Percentiles rank a stretch among this genome's conserved stretches.
phyloP scores from a whole-genome alignment of 2,888 invertebrate species.

The Nebria salina region DNA sequence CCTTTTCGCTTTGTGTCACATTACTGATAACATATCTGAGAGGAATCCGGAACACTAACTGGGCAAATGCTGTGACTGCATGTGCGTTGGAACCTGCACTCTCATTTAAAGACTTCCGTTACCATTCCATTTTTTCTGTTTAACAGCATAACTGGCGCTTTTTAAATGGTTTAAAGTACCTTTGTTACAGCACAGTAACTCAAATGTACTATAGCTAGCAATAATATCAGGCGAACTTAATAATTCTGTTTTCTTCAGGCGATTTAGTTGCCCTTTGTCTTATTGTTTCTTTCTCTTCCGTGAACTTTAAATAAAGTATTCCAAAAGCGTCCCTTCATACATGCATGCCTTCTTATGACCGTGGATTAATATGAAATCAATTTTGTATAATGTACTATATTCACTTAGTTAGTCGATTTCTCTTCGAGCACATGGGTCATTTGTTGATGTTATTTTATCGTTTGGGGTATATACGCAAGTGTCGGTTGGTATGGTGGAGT shows the following conservation, averaged over 20 bases:
- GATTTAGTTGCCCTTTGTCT: too few relatives aligned
- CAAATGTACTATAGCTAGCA: neutral
- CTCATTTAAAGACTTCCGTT: neutral
- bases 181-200: neutral
- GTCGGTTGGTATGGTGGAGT: neutral
- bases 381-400: conserved; percentile 10
- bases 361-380: neutral
- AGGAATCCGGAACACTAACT: conserved; percentile 33
- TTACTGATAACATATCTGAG: conserved; percentile 45
- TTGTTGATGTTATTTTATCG: conserved; percentile 43
- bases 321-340: neutral
- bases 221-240: neutral
- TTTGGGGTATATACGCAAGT: conserved; percentile 7
- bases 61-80: conserved; percentile 12
- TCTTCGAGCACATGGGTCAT: neutral
- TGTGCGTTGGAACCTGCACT: neutral
- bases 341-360: neutral
- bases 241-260: too few relatives aligned
- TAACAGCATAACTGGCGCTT: neutral
- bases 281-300: too few relatives aligned
- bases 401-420: neutral
- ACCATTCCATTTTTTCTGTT: neutral
- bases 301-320: neutral
- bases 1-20: conserved; percentile 45
- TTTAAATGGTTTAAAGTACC: neutral